Conservation (phyloP, 1,140 invertebrate genomes). For the Drosophila prosaltans region DNA sequence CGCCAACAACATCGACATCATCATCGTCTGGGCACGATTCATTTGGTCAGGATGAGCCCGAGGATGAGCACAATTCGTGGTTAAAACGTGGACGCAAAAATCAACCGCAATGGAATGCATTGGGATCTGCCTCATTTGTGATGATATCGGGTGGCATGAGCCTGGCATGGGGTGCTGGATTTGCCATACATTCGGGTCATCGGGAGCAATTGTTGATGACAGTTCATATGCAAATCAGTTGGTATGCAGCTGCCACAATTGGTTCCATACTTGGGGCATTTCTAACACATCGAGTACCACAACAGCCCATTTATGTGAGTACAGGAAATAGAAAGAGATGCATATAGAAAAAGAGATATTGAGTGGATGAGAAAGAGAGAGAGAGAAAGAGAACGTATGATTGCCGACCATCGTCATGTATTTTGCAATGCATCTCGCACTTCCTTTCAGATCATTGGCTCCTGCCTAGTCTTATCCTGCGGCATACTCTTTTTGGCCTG, state of each 20-base stretch:
- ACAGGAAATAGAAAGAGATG: background rate
- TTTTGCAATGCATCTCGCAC: background rate
- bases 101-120: conserved; percentile 66
- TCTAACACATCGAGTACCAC: conserved; percentile 52
- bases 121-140: conserved; percentile 59
- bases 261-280: conserved; percentile 55
- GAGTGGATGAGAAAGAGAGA: no score
- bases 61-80: conserved; percentile 34
- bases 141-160: conserved; percentile 76
- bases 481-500: conserved; percentile 61
- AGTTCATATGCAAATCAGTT: conserved; percentile 61
- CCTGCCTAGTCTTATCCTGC: conserved; percentile 58
- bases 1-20: background rate
- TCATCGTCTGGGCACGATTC: conserved; percentile 22
- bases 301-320: conserved; percentile 68
- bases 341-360: background rate
- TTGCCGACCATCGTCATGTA: no score
- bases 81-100: conserved; percentile 51
- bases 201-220: conserved; percentile 37
- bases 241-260: conserved; percentile 63
- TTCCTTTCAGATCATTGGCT: conserved; percentile 47
- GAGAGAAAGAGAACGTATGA: background rate
- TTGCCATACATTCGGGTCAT: conserved; percentile 43
- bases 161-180: conserved; percentile 70
- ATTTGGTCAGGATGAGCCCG: conserved; percentile 14